Conservation (phyloP, 2,797 vertebrate species). For the Oceanodroma leucorhoa region DNA sequence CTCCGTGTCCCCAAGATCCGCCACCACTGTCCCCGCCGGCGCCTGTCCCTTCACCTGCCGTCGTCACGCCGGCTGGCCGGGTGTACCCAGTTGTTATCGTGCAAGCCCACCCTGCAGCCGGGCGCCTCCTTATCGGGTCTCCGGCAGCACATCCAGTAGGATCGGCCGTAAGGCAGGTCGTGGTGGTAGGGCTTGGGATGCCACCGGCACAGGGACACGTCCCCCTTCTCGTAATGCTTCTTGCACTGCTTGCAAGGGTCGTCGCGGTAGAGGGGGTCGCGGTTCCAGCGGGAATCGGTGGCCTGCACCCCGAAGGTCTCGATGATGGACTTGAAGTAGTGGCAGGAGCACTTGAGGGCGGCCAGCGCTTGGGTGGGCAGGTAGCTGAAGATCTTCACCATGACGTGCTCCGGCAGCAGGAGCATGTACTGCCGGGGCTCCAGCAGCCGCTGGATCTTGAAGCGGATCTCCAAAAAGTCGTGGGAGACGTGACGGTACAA, state of each 20-base stretch:
- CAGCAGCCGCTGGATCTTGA: conserved; percentile 93
- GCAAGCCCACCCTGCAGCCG: conserved; percentile 90
- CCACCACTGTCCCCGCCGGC: not conserved
- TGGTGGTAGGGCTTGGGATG: conserved; percentile 99
- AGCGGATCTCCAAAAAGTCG: conserved; percentile 95
- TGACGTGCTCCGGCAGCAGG: conserved; percentile 91
- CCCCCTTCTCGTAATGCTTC: conserved; percentile 88
- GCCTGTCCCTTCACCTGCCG: conserved; percentile 48
- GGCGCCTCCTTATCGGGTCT: conserved; percentile 89
- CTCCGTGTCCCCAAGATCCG: fast-evolving
- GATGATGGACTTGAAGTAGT: conserved; percentile 90
- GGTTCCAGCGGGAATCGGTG: conserved; percentile 91
- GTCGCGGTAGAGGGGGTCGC: conserved; percentile 91
- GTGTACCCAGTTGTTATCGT: conserved; percentile 95
- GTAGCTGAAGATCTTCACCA: conserved; percentile 93
- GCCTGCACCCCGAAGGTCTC: conserved; percentile 90
- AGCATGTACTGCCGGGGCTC: conserved; percentile 96
- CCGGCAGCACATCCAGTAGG: conserved; percentile 98
- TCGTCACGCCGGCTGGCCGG: conserved; percentile 75
- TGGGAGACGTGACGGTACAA: conserved; percentile 95
- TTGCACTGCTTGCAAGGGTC: conserved; percentile 98
- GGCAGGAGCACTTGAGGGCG: conserved; percentile 94
- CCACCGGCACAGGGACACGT: conserved; percentile 96
- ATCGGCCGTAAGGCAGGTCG: conserved; percentile 97
- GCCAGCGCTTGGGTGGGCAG: conserved; percentile 89